These are phyloP conservation scores for Irena cyanogastra DNA, from an alignment of 2,113 vertebrate species.

Conservation along the genomic window DNA sequence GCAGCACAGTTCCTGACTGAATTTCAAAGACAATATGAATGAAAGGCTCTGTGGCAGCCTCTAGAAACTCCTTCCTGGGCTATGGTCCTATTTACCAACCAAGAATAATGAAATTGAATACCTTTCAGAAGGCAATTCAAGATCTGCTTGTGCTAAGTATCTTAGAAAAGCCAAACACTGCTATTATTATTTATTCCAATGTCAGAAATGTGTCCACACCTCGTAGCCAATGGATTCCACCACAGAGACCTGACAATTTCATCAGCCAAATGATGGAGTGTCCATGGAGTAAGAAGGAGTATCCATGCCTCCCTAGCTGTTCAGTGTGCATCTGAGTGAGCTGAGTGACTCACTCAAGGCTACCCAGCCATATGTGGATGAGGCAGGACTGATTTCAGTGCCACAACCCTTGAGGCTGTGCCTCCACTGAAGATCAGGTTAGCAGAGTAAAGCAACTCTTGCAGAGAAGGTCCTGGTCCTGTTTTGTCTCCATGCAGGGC, in stretches of 20 bases:
- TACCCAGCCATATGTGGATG: neutral
- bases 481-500: neutral
- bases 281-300: neutral
- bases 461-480: neutral
- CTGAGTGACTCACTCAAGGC: neutral
- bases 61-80: neutral
- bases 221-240: neutral
- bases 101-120: neutral
- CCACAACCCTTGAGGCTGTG: neutral
- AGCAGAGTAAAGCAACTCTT: neutral
- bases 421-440: neutral
- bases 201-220: neutral
- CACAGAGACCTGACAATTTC: neutral
- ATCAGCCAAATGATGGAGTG: neutral
- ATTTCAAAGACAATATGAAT: neutral
- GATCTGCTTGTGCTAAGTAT: neutral
- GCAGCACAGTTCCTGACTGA: neutral
- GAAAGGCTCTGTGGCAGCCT: neutral
- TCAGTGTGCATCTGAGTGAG: neutral
- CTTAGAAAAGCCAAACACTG: neutral
- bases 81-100: neutral
- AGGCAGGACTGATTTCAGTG: neutral
- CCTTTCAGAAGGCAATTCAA: neutral
- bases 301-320: neutral
- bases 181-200: neutral